Evolutionary conservation across 2,797 vertebrate genomes (phyloP).

Genomic region (Amphiprion clarkii): DNA sequence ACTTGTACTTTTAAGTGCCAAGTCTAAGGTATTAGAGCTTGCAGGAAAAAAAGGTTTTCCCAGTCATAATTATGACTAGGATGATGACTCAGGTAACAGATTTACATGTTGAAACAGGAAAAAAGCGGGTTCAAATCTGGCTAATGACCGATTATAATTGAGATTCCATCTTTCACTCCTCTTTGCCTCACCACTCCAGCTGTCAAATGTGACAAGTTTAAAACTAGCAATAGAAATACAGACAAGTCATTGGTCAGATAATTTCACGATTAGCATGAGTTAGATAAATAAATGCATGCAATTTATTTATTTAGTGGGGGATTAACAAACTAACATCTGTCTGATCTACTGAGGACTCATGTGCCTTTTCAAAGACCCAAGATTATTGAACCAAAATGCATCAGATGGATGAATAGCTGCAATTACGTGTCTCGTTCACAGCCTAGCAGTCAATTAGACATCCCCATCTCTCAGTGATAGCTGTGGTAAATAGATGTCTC

Average conservation of each 20-base stretch:
- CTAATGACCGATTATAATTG: not conserved
- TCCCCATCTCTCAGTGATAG: conserved; percentile 66
- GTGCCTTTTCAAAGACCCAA: conserved; percentile 48
- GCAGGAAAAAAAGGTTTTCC: no score
- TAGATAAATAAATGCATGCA: no score
- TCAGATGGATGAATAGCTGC: conserved; percentile 72
- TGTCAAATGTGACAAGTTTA: not conserved
- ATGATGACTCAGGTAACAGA: no score
- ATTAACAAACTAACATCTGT: conserved; percentile 40
- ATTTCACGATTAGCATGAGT: not conserved
- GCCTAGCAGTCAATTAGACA: conserved; percentile 67
- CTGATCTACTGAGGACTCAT: conserved; percentile 57
- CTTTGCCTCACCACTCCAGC: not conserved
- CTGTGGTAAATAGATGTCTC: conserved; percentile 72
- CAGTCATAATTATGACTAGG: no score
- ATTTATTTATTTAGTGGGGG: no score
- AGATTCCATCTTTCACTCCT: not conserved
- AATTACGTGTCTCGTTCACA: conserved; percentile 68
- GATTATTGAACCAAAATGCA: conserved; percentile 65
- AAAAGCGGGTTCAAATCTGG: not conserved
- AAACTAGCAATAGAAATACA: not conserved
- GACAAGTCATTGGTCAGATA: not conserved
- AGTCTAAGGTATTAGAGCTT: no score
- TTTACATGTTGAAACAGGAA: not conserved
- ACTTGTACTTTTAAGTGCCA: no score